Base-by-base conservation (phyloP, 2,797 vertebrate species). In the Eurystomus glaucurus region DNA sequence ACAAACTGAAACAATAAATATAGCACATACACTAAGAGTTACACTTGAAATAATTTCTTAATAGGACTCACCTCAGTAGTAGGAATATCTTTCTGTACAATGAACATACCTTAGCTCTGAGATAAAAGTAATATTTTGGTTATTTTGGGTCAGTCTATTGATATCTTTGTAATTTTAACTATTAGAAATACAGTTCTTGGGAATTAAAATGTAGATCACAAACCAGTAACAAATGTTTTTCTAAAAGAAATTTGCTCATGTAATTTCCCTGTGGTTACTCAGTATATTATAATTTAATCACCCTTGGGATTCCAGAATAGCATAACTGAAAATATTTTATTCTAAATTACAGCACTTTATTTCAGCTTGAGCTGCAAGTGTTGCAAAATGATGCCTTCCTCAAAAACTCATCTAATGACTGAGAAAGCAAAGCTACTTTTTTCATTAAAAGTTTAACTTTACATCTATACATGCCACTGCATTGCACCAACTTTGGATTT, bases 341-440 rank as follows among this genome's bases (percentile, higher is more conserved):
- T 96, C 45, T 41, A 68, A 93, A 96, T 83, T 83, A 91, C 33
- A 89, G 33, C 37, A 51, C 22, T 95, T 91, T 74, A 70, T 87
- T 92, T 89, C 64, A 79, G 37, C 51, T 87, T 83, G 66, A 95
- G 50, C 66, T 82, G 65, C 50, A 82, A 77, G 43, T 37, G 35
- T 25, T 96, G 35, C 74, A 85, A 76, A 89, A 89, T 20, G 45
- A 62, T 69, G 55, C 31, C 43, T 66, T 66, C 57, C 54, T 8
- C 8, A 89, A 84, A 89, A 90, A 0, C 35, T 74, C 41, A 61
- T 70, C 29, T 64, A 86, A 62, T 51, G 81, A 85, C 54, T 35
- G 48, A 41, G 33, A 76, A 91, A 96, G 39, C 35, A 71, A 76
- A 94, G 48, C 29, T 62, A 50, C 19, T 79, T 70, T 23, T 86